Percentiles rank a stretch among this genome's conserved stretches.
Evolutionary conservation across 2,113 vertebrate species (phyloP).

Genomic region (Oxyruncus cristatus): DNA sequence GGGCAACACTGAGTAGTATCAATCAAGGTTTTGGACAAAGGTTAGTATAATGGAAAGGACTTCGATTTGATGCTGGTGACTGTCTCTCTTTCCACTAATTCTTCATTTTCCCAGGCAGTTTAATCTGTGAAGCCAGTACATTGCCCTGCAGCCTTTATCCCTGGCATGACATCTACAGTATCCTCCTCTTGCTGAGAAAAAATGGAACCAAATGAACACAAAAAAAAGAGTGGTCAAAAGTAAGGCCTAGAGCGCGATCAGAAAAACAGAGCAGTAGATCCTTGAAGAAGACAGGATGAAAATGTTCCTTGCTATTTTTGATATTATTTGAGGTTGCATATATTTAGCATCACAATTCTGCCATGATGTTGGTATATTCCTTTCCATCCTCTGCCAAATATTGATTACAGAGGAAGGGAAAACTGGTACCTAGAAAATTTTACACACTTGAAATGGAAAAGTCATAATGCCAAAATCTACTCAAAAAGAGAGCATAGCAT

Average conservation of each 20-base stretch:
- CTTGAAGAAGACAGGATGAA: fast-evolving
- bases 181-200: neutral
- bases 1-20: neutral
- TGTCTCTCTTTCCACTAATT: neutral
- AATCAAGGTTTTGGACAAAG: neutral
- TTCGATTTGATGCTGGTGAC: neutral
- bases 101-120: neutral
- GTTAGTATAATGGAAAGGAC: neutral
- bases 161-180: neutral
- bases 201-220: neutral
- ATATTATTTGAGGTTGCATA: neutral
- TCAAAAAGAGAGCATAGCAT: neutral
- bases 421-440: neutral
- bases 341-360: neutral
- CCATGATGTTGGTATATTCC: neutral
- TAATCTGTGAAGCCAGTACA: neutral
- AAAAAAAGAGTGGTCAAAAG: fast-evolving
- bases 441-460: neutral
- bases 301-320: neutral
- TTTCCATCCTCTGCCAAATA: neutral
- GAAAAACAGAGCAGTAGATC: neutral
- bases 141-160: neutral
- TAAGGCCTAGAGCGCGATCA: neutral
- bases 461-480: neutral
- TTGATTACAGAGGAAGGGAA: neutral